Base-by-base conservation (phyloP, 2,113 vertebrate species). In the Thalassoma bifasciatum region DNA sequence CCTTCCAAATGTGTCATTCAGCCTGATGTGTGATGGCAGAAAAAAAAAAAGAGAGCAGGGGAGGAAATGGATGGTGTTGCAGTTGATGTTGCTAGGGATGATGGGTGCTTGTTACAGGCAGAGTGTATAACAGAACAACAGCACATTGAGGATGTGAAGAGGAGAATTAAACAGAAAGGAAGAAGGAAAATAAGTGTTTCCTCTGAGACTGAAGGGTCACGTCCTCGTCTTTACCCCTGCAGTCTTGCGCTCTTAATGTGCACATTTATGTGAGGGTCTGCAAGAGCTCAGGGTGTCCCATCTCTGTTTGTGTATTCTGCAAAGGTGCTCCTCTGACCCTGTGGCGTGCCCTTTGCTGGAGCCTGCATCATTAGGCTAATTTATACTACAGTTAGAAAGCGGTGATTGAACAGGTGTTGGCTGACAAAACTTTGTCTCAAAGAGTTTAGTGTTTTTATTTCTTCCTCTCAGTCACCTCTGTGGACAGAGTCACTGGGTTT, bases 1-100 rank as follows among this genome's bases (percentile, higher is more conserved):
- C 78, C 17, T 72, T 80, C 73, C 72, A 85, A 85, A 88, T 85
- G 75, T 86, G 70, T 85, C 77, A 82, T 67, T 78, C 57, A 23
- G 60, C 51, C 46, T 67, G 62, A 75, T 72, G 65, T 64, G 59
- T 62, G 51, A 76, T 49, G 26, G 59, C 24, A 30, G 36, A 49
- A 77, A 51, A 74, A 49, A 77, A 51, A 74, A 58, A 38, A 34
- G 22, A 49, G 11, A n/a, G 8, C 7, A 69, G 46, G 52, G 38
- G 21, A 40, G 65, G 66, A 65, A 71, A 74, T 56, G 51, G 47
- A 75, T 59, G 50, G 14, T 16, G 42, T 2, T 47, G n/a, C 30
- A 47, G 10, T 50, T 16, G 51, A 58, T 71, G 34, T 21, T 17
- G n/a, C 36, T 66, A n/a, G 23, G 1, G 2, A 61, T 62, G 56